Evolutionary conservation across 2,888 invertebrate species (phyloP), one percentile per base, ranked within the genome.

Genomic region (Julus scandinavius): DNA sequence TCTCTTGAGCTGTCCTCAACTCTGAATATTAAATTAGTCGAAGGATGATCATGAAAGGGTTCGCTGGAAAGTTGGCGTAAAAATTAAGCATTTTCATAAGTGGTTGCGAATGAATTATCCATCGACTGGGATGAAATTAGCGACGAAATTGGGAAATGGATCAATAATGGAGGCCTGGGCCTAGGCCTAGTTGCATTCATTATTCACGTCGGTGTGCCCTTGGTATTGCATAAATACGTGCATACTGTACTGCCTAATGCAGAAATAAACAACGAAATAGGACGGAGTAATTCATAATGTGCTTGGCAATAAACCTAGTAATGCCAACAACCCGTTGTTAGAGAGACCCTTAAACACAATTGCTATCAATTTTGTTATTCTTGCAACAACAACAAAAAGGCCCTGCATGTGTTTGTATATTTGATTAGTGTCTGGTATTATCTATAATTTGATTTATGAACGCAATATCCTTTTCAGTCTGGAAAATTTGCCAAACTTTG

Each of bases 41-140:
- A 54, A 15, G 5, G 0, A 54, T 17, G 50, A 50, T 50, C 50
- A 50, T 29, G 50, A 6, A 50, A 50, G 9, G 50, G 13, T 6
- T 54, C 4, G 54, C 54, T 54, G 54, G 0, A 54, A 54, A 54
- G 54, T 15, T 13, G 3, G 3, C 54, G 54, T 15, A 15, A 9
- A 54, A 54, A 54, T 54, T 4, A 15, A 54, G 54, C 54, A 15
- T 54, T 54, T 54, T 54, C 54, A 54, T 54, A 40, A 40, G 84
- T 40, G 84, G 84, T 17, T 17, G 38, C 20, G 84, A 41, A 15
- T 84, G 41, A 84, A 40, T 84, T 84, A 13, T 84, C 41, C 38
- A 84, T 54, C 54, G 41, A 17, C 20, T 13, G 11, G 84, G 41
- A 84, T n/a, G 41, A 84, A 84, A 84, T 84, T 84, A 84, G 41